Base-by-base conservation (phyloP, 1,140 invertebrate species). In the Drosophila azteca region DNA sequence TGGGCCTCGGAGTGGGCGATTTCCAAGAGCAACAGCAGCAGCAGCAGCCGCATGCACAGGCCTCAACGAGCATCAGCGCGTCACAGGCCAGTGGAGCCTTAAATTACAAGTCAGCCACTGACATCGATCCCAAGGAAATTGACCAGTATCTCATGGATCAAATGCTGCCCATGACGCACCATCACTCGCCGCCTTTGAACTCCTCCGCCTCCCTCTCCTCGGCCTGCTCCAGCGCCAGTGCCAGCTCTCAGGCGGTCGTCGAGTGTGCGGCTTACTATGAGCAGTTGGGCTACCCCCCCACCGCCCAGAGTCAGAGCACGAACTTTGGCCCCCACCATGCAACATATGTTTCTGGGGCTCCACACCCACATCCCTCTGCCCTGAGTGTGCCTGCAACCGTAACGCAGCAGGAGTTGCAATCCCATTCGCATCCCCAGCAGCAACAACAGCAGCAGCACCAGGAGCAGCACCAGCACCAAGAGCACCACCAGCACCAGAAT, bases 131-230 rank as follows among this genome's bases (percentile, higher is more conserved):
- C 50, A 91, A 91, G 72, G 90, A 91, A 89, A 90, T 92, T 63
- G 91, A 92, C 79, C 91, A 92, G 88, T 92, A 92, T 82, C 79
- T 92, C 55, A 91, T 90, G 87, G 90, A 91, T 91, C 90, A 90
- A 79, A 88, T 90, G 85, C 63, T 89, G 67, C 90, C 90, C 53
- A 70, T 91, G 29, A 58, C 76, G 67, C 77, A 75, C 22, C 80
- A 85, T 50, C 74, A 78, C 15, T 79, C 84, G 60, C 82, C 82
- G 57, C 83, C 82, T 22, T 60, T 87, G 22, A 88, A 79, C 51
- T 88, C 83, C 55, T 87, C 83, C 45, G 83, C 83, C 57, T 87
- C 83, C 52, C 67, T 88, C 11, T 88, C 83, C 46, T 87, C 83
- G 76, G 79, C 79, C 60, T 87, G 82, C 50, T 87, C 82, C 75